Evolutionary conservation across 2,888 invertebrate genomes (phyloP), one percentile per base, ranked within the genome.

Genomic region (Vanessa cardui): DNA sequence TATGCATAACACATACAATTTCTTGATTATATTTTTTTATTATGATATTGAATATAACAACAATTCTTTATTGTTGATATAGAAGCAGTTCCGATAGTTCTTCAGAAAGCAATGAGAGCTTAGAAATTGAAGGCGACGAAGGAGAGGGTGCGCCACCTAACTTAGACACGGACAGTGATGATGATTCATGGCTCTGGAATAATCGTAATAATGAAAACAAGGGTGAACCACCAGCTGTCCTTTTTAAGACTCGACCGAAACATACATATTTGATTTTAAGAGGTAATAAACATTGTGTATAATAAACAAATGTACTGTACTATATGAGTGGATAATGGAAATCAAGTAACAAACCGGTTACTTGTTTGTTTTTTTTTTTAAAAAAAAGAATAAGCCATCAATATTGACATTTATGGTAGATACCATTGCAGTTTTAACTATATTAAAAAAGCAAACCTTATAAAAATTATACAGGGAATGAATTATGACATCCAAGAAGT

Each of bases 181-280:
- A 87, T 5, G 85, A 84, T 4, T 67, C 76, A 0, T 77, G 81
- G 82, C 72, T 75, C 6, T 70, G 76, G 8, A 70, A 72, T 1
- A 77, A 77, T 52, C 78, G 78, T 44, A 79, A 83, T 9, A 79
- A 83, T 12, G 86, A 85, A 5, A 83, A 83, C 4, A 85, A 79
- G 46, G 81, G 81, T 6, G 87, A 87, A 64, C 76, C 82, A 50
- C 92, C 90, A 6, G 79, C 83, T 12, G 93, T 94, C 8, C 79
- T 95, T 58, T 83, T 89, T 59, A 96, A 95, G 78, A 83, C 92
- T 54, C 93, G 94, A 80, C 96, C 96, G 3, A 94, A 94, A 78
- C 95, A 96, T 74, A 94, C 94, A 70, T 97, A 96, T 94, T 92
- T 93, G 73, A 90, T 95, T 64, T 84, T 96, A 52, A 85, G 83